phyloP scores from a whole-genome alignment of 2,797 vertebrate genomes.

The Chloroceryle inda region DNA sequence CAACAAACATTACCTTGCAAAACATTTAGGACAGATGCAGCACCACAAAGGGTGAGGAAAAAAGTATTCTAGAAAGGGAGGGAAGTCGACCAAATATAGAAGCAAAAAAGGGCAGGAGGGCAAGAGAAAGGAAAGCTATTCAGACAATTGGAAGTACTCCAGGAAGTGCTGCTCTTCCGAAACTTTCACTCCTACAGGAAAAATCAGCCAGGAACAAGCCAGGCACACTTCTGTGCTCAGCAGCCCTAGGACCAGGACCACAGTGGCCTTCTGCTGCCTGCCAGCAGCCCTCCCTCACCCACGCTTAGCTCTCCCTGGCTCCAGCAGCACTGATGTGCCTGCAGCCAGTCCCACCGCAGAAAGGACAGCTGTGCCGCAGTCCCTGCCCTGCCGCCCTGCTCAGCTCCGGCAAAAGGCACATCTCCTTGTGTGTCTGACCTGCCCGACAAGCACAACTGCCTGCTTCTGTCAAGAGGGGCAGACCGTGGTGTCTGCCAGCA shows the following conservation, averaged over 20 bases:
- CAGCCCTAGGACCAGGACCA: not conserved
- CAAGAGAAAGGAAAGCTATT: not conserved
- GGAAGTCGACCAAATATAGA: not conserved
- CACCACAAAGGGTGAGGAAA: not conserved
- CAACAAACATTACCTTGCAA: not conserved
- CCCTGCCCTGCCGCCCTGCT: not conserved
- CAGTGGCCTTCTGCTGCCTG: not conserved
- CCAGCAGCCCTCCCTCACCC: not conserved
- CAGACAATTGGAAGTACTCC: not conserved
- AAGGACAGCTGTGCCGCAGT: not conserved
- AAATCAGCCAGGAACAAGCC: not conserved
- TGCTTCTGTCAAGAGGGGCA: not conserved
- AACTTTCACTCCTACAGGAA: not conserved
- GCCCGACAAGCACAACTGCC: not conserved
- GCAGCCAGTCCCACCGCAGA: fast-evolving
- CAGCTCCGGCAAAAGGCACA: not conserved
- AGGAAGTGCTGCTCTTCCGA: not conserved
- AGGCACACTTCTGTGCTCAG: not conserved
- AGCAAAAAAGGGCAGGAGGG: not conserved
- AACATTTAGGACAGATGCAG: not conserved
- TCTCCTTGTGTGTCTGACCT: not conserved
- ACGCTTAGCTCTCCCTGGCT: fast-evolving
- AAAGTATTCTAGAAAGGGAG: not conserved
- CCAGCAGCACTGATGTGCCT: fast-evolving
- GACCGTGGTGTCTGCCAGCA: fast-evolving